Evolutionary conservation across 2,888 invertebrate species (phyloP).

Genomic region (Drosophila borealis): DNA sequence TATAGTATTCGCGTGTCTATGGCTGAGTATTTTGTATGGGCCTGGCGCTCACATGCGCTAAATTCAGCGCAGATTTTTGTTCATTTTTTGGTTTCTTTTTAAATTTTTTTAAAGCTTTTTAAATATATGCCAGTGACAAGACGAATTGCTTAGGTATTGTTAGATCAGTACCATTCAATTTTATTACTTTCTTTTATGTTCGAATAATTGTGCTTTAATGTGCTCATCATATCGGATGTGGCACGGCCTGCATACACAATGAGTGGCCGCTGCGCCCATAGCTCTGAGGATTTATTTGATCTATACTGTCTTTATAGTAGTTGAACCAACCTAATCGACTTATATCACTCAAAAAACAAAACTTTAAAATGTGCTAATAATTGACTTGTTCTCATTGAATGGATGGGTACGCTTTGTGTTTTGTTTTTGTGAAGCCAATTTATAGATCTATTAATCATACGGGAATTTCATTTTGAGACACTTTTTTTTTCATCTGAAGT

Average conservation of each 20-base stretch:
- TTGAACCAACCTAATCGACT: constrained; percentile 19
- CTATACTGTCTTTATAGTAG: background rate
- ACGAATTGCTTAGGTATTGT: constrained; percentile 58
- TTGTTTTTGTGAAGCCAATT: background rate
- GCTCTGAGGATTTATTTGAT: constrained; percentile 2
- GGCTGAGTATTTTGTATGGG: constrained; percentile 36
- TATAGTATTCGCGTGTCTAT: constrained; percentile 24
- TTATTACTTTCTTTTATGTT: constrained; percentile 56
- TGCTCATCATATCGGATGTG: constrained; percentile 42
- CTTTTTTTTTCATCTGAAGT: background rate
- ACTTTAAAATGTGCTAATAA: constrained; percentile 50
- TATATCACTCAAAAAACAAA: constrained; percentile 32
- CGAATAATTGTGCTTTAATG: constrained; percentile 67
- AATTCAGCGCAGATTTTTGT: constrained; percentile 35
- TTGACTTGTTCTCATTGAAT: constrained; percentile 34
- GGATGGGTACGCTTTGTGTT: background rate
- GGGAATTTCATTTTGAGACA: constrained; percentile 17
- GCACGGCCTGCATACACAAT: constrained; percentile 50
- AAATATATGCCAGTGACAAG: constrained; percentile 58
- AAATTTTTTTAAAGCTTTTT: constrained; percentile 63
- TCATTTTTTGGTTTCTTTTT: constrained; percentile 13
- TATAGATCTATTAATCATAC: constrained; percentile 11
- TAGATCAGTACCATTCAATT: constrained; percentile 49
- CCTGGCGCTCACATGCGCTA: constrained; percentile 40
- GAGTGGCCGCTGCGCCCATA: constrained; percentile 7